Evolutionary conservation across 2,797 vertebrate species (phyloP).

Genomic region (Craterocephalus amniculus): DNA sequence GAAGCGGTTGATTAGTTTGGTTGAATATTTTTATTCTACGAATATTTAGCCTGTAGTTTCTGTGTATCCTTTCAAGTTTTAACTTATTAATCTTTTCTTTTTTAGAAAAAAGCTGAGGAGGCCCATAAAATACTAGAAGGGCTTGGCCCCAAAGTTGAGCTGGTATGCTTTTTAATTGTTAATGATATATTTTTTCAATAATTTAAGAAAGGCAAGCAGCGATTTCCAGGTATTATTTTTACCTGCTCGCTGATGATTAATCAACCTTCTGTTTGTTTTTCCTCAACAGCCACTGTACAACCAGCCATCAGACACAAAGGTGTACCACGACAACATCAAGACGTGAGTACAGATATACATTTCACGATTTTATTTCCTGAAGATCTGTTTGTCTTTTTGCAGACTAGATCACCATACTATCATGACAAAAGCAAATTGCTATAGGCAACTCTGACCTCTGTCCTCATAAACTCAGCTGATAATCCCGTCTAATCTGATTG

Average conservation of each 20-base stretch:
- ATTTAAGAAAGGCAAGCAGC: background rate
- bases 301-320: slow-evolving; percentile 98
- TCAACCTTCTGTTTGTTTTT: slow-evolving; percentile 10
- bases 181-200: background rate
- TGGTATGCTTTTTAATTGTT: slow-evolving; percentile 83
- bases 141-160: slow-evolving; percentile 95
- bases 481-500: slow-evolving; percentile 57
- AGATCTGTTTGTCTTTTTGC: background rate
- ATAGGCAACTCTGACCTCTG: slow-evolving; percentile 28
- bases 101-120: slow-evolving; percentile 98
- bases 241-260: slow-evolving; percentile 50
- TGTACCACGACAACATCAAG: slow-evolving; percentile 99
- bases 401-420: background rate
- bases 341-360: slow-evolving; percentile 88
- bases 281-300: slow-evolving; percentile 92
- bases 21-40: background rate
- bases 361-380: background rate
- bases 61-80: background rate
- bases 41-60: background rate
- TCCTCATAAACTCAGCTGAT: slow-evolving; percentile 47
- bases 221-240: slow-evolving; percentile 24
- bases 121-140: slow-evolving; percentile 99
- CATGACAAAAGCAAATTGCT: slow-evolving; percentile 7
- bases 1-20: no score
- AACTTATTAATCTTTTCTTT: slow-evolving; percentile 27